Evolutionary conservation across 1,140 invertebrate species (phyloP), one percentile per base, ranked within the genome.

Genomic region (Bombus soroeensis): DNA sequence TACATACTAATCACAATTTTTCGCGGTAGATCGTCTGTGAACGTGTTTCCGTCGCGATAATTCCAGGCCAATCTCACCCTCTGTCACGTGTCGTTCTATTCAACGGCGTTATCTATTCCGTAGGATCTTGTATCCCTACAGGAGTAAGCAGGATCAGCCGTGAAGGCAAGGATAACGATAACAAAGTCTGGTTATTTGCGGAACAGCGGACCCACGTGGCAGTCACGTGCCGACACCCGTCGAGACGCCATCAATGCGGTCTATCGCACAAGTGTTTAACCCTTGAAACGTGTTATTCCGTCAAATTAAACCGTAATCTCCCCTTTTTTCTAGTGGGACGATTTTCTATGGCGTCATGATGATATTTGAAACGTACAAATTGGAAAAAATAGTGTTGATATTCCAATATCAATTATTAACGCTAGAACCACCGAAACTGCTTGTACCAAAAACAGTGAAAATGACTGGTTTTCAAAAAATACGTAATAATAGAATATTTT

Each of bases 231-330:
- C 83, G 77, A 41, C 68, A 47, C 28, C 41, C 83, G 68, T 37
- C 68, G 22, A 32, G 57, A 78, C 76, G 83, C n/a, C 83, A 64
- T 80, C 13, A 85, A 80, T 85, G 83, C 68, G 83, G 83, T 80
- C 66, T 85, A 85, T 85, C 83, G 83, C 76, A 71, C 83, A 79
- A 84, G 83, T 85, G 83, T 85, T 85, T 85, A 72, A 85, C 83
- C 83, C 83, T 80, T 80, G 83, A 80, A n/a, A 73, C 66, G 83
- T 53, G 76, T 80, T 53, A 85, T 80, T 72, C 77, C 68, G 77
- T 85, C 83, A 80, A 85, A 85, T 85, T 80, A 85, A 85, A 85
- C 76, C 64, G 18, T 53, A 39, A 85, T 85, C 83, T 72, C 66
- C 41, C 53, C 68, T 39, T 70, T 53, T 32, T 9, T 12, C 22